phyloP scores from a whole-genome alignment of 1,140 invertebrate species.

The Acyrthosiphon pisum region DNA sequence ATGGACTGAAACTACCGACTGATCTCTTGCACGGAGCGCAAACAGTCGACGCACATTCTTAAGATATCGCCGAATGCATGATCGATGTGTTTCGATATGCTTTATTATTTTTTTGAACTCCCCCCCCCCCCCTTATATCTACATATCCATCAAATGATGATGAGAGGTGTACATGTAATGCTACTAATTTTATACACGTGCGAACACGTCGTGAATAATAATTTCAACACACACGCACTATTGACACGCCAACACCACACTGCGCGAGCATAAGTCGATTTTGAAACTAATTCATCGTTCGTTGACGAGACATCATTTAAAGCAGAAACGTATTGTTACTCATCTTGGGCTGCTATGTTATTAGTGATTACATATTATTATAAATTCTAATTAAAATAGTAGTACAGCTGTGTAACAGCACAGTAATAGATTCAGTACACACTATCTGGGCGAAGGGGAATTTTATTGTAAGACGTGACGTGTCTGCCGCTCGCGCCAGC shows the following conservation, averaged over 20 bases:
- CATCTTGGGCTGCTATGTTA: not conserved
- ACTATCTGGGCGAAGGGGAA: not conserved
- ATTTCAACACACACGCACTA: not conserved
- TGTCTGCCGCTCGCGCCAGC: not conserved
- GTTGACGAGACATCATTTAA: slow-evolving; percentile 19
- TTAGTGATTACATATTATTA: not conserved
- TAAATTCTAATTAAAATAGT: not conserved
- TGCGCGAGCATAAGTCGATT: not conserved
- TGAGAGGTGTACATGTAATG: not conserved
- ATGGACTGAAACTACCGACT: too few relatives aligned
- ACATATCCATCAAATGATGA: not conserved
- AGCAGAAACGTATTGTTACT: not conserved
- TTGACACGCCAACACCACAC: not conserved
- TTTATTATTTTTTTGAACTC: not conserved
- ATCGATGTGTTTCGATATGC: slow-evolving; percentile 7
- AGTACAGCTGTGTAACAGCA: not conserved
- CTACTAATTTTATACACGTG: not conserved
- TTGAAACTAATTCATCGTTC: not conserved
- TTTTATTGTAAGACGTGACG: not conserved
- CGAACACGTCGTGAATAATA: slow-evolving; percentile 18
- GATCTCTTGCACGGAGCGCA: not conserved
- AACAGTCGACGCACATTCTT: not conserved
- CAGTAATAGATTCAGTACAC: not conserved
- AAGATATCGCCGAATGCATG: not conserved
- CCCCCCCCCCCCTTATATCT: not conserved